These are phyloP conservation scores for Mythimna pallens DNA, from an alignment of 2,888 invertebrate species.

Conservation along the genomic window DNA sequence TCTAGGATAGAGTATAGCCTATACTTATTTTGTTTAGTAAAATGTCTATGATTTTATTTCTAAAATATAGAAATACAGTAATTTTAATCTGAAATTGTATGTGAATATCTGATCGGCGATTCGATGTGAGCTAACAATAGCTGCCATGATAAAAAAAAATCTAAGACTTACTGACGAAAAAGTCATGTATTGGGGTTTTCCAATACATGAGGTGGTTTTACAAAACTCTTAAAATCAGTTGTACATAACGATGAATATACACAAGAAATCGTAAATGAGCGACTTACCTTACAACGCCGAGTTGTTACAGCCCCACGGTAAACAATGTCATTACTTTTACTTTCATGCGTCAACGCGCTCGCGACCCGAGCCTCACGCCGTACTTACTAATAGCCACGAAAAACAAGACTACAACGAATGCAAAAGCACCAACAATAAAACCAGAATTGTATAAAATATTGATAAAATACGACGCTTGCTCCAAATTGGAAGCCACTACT, in stretches of 20 bases:
- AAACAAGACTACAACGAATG: slow-evolving; percentile 70
- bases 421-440: slow-evolving; percentile 73
- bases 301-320: slow-evolving; percentile 68
- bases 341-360: slow-evolving; percentile 68
- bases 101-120: background rate
- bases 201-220: background rate
- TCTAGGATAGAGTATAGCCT: slow-evolving; percentile 60
- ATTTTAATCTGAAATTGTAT: slow-evolving; percentile 7
- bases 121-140: slow-evolving; percentile 21
- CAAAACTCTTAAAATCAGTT: background rate
- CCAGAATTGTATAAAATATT: slow-evolving; percentile 75
- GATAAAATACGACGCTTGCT: slow-evolving; percentile 77
- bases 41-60: background rate
- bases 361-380: slow-evolving; percentile 63
- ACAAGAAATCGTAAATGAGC: slow-evolving; percentile 42
- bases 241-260: background rate
- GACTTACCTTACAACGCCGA: slow-evolving; percentile 73
- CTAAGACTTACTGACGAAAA: background rate
- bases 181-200: background rate
- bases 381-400: slow-evolving; percentile 67
- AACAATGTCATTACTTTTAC: slow-evolving; percentile 75
- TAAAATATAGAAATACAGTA: background rate
- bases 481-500: slow-evolving; percentile 81
- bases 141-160: slow-evolving; percentile 14
- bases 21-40: slow-evolving; percentile 1